Percentiles rank a stretch among this genome's conserved stretches.
Conservation (phyloP, 1,140 invertebrate species). For the Lasioglossum albipes region DNA sequence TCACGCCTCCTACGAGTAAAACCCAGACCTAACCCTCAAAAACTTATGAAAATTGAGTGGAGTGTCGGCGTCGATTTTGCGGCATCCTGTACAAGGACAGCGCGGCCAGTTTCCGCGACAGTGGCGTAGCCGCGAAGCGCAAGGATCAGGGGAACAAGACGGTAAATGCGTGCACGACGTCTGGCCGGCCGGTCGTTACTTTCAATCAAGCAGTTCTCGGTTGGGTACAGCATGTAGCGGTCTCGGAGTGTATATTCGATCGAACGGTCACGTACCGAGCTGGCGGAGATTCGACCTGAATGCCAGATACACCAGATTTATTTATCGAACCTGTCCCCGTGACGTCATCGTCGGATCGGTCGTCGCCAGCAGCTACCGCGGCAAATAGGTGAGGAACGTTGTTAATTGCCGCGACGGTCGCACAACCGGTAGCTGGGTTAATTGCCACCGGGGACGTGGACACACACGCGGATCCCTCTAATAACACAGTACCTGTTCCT, state of each 20-base stretch:
- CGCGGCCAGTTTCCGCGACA: not conserved
- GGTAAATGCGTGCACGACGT: slow-evolving; percentile 69
- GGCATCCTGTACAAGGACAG: too few species aligned
- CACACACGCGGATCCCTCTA: slow-evolving; percentile 26
- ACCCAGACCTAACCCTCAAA: too few species aligned
- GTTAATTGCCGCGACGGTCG: slow-evolving; percentile 64
- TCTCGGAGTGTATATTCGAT: slow-evolving; percentile 13
- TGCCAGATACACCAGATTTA: slow-evolving; percentile 49
- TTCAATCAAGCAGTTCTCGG: slow-evolving; percentile 67
- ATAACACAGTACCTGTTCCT: slow-evolving; percentile 39
- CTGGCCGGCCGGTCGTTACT: slow-evolving; percentile 64
- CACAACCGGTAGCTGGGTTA: slow-evolving; percentile 57
- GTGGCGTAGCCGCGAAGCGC: not conserved
- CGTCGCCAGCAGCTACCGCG: not conserved
- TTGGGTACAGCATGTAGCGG: slow-evolving; percentile 25
- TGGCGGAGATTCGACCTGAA: slow-evolving; percentile 60
- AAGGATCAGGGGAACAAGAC: slow-evolving; percentile 58
- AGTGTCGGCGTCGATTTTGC: too few species aligned
- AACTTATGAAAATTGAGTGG: too few species aligned
- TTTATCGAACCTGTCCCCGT: slow-evolving; percentile 28
- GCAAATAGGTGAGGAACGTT: slow-evolving; percentile 51
- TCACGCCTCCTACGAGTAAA: too few species aligned
- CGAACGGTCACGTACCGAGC: slow-evolving; percentile 54
- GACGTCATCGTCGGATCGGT: slow-evolving; percentile 44
- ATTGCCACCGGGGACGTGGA: slow-evolving; percentile 45